These are phyloP conservation scores for Bombyx mori DNA, from an alignment of 1,140 invertebrate species.

Conservation along the genomic window DNA sequence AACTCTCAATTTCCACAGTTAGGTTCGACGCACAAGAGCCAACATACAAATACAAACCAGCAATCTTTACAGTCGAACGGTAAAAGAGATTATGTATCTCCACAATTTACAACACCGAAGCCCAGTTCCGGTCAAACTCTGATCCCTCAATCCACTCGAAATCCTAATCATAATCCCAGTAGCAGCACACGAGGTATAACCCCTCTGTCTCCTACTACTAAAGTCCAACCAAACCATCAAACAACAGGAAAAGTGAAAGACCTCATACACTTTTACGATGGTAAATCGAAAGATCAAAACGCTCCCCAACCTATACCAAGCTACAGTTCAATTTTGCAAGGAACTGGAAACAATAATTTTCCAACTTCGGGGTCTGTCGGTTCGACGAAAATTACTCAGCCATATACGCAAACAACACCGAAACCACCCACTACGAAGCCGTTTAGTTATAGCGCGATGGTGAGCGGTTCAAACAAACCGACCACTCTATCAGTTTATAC, in stretches of 20 bases:
- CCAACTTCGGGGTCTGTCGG: conserved; percentile 8
- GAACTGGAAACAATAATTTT: conserved; percentile 21
- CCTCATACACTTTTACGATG: conserved; percentile 54
- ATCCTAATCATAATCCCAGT: too few relatives aligned
- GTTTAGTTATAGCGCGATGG: conserved; percentile 38
- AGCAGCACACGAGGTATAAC: too few relatives aligned
- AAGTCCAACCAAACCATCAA: conserved; percentile 21
- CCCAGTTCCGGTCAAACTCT: conserved; percentile 1
- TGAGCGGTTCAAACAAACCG: conserved; percentile 33
- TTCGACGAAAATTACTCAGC: conserved; percentile 1
- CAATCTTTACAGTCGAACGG: conserved; percentile 7
- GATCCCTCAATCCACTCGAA: too few relatives aligned
- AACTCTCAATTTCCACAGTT: conserved; percentile 35
- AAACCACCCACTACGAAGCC: conserved; percentile 28
- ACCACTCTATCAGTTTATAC: conserved; percentile 11
- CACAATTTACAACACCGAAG: conserved; percentile 11
- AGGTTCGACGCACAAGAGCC: conserved; percentile 10
- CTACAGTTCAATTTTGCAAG: conserved; percentile 49
- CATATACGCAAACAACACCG: conserved; percentile 9
- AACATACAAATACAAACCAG: conserved; percentile 9
- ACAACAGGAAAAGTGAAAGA: conserved; percentile 50
- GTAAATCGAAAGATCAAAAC: conserved; percentile 23
- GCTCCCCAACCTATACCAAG: conserved; percentile 29
- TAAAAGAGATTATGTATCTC: conserved; percentile 23
- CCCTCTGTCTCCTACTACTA: conserved; percentile 5